Evolutionary conservation across 2,797 vertebrate genomes (phyloP), one percentile per base, ranked within the genome.

Genomic region (Alca torda): DNA sequence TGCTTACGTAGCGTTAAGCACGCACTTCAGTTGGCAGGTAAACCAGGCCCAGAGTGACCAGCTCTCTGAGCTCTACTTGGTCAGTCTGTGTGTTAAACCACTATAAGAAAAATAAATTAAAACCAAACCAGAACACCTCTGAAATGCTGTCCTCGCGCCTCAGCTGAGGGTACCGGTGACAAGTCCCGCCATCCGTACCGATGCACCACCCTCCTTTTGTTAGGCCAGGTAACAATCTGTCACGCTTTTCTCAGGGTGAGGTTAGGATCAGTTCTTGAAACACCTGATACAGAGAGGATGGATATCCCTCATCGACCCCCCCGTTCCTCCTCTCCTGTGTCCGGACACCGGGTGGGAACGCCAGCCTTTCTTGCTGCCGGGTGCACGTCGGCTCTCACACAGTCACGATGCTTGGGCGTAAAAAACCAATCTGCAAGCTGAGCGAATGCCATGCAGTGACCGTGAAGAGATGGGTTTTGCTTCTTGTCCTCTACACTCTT

Each of bases 31-130:
- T 54, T 77, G 80, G 93, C 87, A 87, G 79, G 51, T 87, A 51
- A 84, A 79, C 30, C 83, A 80, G 85, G 54, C 89, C 54, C 85
- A 93, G 95, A 97, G 94, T 13, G 81, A 88, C 91, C 93, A 90
- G 91, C 90, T 87, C 82, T 65, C 96, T 1, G 92, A 94, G 94
- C 89, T 57, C 61, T 72, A 5, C 76, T 69, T 53, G 82, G 65
- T 93, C 85, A 84, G 74, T 84, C 45, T 73, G 45, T 83, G 26
- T 76, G 35, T 85, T 87, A 95, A 94, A 92, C 57, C n/a, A 61
- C 37, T 68, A 3, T 23, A 72, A 46, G 54, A 91, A 94, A 93
- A 96, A 91, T 43, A 93, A 93, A 85, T 59, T 59, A 86, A 83
- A 82, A 61, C 28, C 39, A 30, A 79, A 85, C 3, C 64, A 87